These are phyloP conservation scores for Synanthedon tipuliformis DNA, from an alignment of 2,888 invertebrate genomes.

Conservation along the genomic window DNA sequence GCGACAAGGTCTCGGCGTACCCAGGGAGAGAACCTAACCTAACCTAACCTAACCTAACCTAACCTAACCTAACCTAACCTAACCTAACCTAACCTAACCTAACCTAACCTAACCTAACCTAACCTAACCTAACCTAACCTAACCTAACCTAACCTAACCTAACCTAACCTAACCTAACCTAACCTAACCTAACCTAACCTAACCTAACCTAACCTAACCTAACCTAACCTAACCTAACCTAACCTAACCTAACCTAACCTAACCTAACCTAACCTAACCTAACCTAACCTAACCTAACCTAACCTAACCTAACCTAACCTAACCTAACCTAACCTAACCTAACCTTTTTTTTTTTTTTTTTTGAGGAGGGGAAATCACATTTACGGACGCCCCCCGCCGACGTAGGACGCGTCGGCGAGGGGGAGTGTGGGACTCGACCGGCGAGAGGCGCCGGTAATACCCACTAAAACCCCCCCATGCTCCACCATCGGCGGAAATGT, in stretches of 20 bases:
- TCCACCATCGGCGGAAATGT: no score
- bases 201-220: slow-evolving; percentile 2
- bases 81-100: slow-evolving; percentile 9
- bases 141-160: background rate
- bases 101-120: slow-evolving; percentile 1
- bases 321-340: slow-evolving; percentile 8
- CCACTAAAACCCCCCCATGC: no score
- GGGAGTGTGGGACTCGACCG: no score
- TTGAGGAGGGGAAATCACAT: no score
- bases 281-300: slow-evolving; percentile 5
- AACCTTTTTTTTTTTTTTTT: no score
- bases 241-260: slow-evolving; percentile 4
- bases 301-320: slow-evolving; percentile 7
- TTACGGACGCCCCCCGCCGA: no score
- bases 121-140: slow-evolving; percentile 1
- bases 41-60: slow-evolving; percentile 17
- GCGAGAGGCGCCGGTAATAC: no score
- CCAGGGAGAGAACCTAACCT: slow-evolving; percentile 13
- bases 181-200: slow-evolving; percentile 4
- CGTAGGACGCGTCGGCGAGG: no score
- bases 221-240: slow-evolving; percentile 6
- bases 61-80: slow-evolving; percentile 10
- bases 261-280: slow-evolving; percentile 4
- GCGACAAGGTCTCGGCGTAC: background rate
- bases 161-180: slow-evolving; percentile 1